Conservation (phyloP, 2,797 vertebrate species). For the Gallinago nigripennis region DNA sequence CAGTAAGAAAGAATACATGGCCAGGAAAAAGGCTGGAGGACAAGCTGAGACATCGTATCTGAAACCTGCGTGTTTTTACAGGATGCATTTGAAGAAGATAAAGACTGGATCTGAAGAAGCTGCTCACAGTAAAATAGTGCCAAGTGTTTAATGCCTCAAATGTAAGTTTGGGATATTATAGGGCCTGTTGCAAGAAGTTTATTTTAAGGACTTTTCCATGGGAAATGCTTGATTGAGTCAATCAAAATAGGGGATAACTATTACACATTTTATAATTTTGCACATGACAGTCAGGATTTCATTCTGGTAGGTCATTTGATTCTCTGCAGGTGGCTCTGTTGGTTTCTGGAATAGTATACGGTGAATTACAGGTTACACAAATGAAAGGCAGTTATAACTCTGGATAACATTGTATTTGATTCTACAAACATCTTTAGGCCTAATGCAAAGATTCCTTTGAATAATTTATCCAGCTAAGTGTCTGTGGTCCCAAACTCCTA, state of each 20-base stretch:
- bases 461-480: constrained; percentile 85
- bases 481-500: constrained; percentile 84
- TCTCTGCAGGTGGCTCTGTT: constrained; percentile 72
- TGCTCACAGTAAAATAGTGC: neutral
- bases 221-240: constrained; percentile 60
- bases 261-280: constrained; percentile 62
- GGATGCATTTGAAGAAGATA: neutral
- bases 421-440: constrained; percentile 76
- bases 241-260: constrained; percentile 37
- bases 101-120: neutral
- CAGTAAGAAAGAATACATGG: neutral
- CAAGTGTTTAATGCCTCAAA: constrained; percentile 17
- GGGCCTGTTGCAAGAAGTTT: constrained; percentile 16
- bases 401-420: constrained; percentile 69
- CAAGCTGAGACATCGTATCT: neutral
- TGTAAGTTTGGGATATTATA: neutral
- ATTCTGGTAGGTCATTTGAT: constrained; percentile 66
- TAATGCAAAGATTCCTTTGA: constrained; percentile 79
- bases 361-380: constrained; percentile 67
- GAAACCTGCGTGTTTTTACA: constrained; percentile 10
- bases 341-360: constrained; percentile 57
- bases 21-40: neutral
- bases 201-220: constrained; percentile 1
- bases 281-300: constrained; percentile 49
- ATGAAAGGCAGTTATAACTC: constrained; percentile 74